These are phyloP conservation scores for Petrocephalus schoutedeni DNA, from an alignment of 2,797 vertebrate species.

Conservation along the genomic window DNA sequence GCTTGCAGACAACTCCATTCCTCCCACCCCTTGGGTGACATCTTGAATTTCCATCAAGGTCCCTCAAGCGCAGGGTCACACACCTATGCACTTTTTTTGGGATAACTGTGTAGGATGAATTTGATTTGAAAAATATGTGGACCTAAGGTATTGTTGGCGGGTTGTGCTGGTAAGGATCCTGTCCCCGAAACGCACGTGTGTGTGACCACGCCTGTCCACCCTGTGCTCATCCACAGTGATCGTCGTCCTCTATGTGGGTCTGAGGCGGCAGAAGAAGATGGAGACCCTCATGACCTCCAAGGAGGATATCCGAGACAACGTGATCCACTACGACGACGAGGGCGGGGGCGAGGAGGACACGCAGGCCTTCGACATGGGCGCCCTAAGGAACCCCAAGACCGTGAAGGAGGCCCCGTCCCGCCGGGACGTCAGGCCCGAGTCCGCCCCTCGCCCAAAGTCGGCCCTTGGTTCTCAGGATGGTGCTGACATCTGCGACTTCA, in stretches of 20 bases:
- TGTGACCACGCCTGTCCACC: neutral
- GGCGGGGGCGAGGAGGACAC: conserved; percentile 97
- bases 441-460: conserved; percentile 43
- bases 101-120: neutral
- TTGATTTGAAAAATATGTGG: neutral
- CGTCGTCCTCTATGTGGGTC: conserved; percentile 87
- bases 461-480: conserved; percentile 68
- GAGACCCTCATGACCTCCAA: conserved; percentile 97
- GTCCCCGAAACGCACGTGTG: neutral
- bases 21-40: neutral
- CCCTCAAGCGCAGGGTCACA: neutral
- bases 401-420: conserved; percentile 85
- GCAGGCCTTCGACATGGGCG: conserved; percentile 94
- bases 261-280: conserved; percentile 90
- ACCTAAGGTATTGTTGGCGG: neutral
- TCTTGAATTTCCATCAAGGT: neutral
- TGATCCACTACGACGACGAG: conserved; percentile 97
- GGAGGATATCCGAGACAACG: conserved; percentile 95
- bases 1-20: neutral
- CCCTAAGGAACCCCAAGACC: conserved; percentile 88
- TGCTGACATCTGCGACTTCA: conserved; percentile 88
- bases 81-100: neutral
- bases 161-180: neutral
- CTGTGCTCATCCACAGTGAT: conserved; percentile 63
- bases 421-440: conserved; percentile 88